phyloP scores from a whole-genome alignment of 2,888 invertebrate genomes.

The Dendrolimus pini region DNA sequence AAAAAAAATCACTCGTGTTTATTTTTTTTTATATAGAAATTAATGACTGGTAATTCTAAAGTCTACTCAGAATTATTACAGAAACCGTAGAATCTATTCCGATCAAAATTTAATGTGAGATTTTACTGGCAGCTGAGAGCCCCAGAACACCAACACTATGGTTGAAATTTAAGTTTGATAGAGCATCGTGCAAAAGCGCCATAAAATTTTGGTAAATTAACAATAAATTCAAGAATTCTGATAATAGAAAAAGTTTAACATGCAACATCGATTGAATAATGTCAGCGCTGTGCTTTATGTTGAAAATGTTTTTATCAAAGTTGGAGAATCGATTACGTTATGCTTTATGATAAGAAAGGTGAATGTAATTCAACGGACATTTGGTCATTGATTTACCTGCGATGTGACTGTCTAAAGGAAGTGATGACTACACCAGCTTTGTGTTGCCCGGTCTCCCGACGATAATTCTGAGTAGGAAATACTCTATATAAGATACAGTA shows the following conservation, averaged over 20 bases:
- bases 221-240: slow-evolving; percentile 13
- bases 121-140: no score
- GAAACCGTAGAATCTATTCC: no score
- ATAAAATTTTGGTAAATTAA: slow-evolving; percentile 16
- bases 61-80: no score
- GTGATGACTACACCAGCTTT: slow-evolving; percentile 95
- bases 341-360: slow-evolving; percentile 7
- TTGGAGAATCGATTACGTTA: slow-evolving; percentile 5
- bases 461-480: slow-evolving; percentile 49
- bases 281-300: neutral
- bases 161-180: no score
- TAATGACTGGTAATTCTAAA: no score
- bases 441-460: slow-evolving; percentile 66
- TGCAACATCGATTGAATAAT: slow-evolving; percentile 4
- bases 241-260: slow-evolving; percentile 21
- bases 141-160: no score
- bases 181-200: slow-evolving; percentile 42
- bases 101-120: no score
- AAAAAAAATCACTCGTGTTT: no score
- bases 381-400: slow-evolving; percentile 79
- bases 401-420: slow-evolving; percentile 90
- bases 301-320: neutral
- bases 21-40: no score
- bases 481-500: no score
- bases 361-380: slow-evolving; percentile 1